Evolutionary conservation across 2,797 vertebrate genomes (phyloP).

Genomic region (Poeciliopsis presidionis): DNA sequence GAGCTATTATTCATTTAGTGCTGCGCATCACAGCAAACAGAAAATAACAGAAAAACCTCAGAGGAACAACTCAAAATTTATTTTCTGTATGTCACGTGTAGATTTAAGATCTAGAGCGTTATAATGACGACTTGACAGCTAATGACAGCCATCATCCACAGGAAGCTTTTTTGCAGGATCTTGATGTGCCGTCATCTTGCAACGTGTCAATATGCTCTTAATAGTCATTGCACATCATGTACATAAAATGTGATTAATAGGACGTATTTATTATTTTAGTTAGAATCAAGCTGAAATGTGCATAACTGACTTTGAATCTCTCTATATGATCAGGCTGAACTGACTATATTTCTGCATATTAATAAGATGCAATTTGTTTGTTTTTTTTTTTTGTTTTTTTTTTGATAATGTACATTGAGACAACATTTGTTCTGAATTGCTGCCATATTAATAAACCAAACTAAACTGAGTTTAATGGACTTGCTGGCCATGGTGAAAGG

Average conservation of each 20-base stretch:
- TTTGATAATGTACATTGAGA: not conserved
- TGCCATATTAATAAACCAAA: not conserved
- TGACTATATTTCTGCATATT: not conserved
- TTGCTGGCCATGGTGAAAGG: not conserved
- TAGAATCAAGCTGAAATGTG: not conserved
- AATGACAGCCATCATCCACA: too few species aligned
- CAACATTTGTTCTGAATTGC: not conserved
- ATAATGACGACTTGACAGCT: too few species aligned
- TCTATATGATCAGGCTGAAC: not conserved
- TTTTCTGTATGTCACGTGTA: too few species aligned
- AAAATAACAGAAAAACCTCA: too few species aligned
- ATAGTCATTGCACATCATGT: not conserved
- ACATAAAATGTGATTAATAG: not conserved
- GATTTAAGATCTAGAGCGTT: too few species aligned
- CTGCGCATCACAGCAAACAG: too few species aligned
- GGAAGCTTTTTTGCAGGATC: too few species aligned
- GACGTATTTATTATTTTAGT: too few species aligned
- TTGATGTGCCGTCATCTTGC: too few species aligned
- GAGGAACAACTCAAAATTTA: too few species aligned
- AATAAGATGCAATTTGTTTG: not conserved
- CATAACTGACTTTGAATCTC: not conserved
- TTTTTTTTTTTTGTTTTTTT: too few species aligned
- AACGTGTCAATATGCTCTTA: not conserved
- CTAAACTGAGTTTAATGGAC: not conserved
- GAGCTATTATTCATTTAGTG: too few species aligned